Evolutionary conservation across 2,888 invertebrate species (phyloP).

Genomic region (Caenorhabditis zanzibari): DNA sequence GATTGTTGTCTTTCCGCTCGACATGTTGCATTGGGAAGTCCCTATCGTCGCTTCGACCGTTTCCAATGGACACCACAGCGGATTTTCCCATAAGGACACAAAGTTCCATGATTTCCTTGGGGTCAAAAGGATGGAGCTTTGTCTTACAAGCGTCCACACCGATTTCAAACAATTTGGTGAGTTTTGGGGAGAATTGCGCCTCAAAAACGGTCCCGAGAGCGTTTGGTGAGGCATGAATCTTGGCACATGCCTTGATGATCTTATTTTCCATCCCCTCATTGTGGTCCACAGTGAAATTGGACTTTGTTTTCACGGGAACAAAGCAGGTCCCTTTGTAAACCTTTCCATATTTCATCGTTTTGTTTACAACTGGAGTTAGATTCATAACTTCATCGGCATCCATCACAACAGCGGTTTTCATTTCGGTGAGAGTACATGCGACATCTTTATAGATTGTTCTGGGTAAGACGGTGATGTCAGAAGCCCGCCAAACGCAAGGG

Average conservation of each 20-base stretch:
- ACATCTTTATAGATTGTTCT: neutral
- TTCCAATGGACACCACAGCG: neutral
- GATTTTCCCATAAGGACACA: conserved; percentile 18
- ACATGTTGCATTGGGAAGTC: neutral
- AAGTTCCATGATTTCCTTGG: neutral
- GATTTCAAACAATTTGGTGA: neutral
- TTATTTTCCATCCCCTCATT: too few relatives aligned
- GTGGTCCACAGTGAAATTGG: neutral
- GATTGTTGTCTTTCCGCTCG: neutral
- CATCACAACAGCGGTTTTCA: neutral
- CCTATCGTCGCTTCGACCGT: neutral
- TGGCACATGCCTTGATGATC: neutral
- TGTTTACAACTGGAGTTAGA: too few relatives aligned
- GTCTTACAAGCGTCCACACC: neutral
- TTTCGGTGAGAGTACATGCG: neutral
- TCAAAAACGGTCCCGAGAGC: neutral
- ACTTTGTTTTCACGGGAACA: neutral
- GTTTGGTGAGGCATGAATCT: neutral
- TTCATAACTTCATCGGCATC: conserved; percentile 3
- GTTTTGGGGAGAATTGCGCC: neutral
- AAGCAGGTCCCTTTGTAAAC: neutral
- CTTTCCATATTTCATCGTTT: too few relatives aligned
- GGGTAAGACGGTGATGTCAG: neutral
- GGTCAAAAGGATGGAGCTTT: neutral
- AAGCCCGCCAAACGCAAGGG: neutral